A percentile compares a stretch with the other conserved stretches of the same genome.
phyloP scores from a whole-genome alignment of 2,888 invertebrate species.

The Opisthograptis luteolata region DNA sequence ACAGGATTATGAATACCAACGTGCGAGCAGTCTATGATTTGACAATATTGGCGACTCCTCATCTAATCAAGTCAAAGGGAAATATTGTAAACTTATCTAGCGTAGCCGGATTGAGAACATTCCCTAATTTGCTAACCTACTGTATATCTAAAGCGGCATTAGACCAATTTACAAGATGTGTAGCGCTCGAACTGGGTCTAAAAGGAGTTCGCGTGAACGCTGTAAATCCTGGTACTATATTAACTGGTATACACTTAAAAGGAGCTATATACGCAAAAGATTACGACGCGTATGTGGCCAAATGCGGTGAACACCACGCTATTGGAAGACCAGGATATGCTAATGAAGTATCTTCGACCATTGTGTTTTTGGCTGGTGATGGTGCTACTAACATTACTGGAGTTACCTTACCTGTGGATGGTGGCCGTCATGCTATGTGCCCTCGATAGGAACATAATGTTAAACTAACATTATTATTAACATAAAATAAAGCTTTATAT shows the following conservation, averaged over 20 bases:
- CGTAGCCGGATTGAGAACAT: constrained; percentile 92
- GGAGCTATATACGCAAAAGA: constrained; percentile 90
- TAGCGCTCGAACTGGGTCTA: constrained; percentile 90
- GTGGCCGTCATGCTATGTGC: constrained; percentile 94
- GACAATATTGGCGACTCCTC: constrained; percentile 91
- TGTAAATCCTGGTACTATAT: constrained; percentile 94
- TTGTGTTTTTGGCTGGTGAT: constrained; percentile 94
- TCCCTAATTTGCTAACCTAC: constrained; percentile 92
- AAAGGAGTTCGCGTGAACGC: constrained; percentile 92
- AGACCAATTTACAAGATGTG: constrained; percentile 95
- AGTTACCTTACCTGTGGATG: constrained; percentile 92
- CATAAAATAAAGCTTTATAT: too few species aligned
- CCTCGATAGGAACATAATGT: constrained; percentile 84
- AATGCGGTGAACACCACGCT: constrained; percentile 93
- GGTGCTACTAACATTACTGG: constrained; percentile 93
- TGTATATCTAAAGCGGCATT: constrained; percentile 94
- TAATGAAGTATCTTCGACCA: constrained; percentile 93
- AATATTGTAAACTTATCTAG: constrained; percentile 96
- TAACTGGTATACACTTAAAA: constrained; percentile 86
- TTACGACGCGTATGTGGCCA: constrained; percentile 91
- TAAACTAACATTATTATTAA: too few species aligned
- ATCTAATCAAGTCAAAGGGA: constrained; percentile 90
- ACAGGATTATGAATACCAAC: constrained; percentile 92
- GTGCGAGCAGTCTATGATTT: constrained; percentile 89
- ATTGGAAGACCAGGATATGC: constrained; percentile 92